phyloP scores from a whole-genome alignment of 2,888 invertebrate species.

The Neocrepidodera transversa region DNA sequence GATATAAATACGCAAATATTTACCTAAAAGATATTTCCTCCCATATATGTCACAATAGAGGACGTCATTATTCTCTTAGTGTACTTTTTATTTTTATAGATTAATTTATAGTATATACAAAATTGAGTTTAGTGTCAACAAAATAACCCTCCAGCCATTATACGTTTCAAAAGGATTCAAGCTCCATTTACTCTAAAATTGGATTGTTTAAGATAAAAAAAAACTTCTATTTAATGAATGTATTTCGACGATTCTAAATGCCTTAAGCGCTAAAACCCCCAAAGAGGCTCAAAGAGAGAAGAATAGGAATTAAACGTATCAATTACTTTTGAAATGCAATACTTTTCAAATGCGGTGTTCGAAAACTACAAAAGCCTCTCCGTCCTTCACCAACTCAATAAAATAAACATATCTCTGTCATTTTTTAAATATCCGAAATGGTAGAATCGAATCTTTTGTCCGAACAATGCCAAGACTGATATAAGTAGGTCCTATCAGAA shows the following conservation, averaged over 20 bases:
- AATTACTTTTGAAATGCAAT: constrained; percentile 37
- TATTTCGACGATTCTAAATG: not conserved
- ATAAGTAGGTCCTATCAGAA: constrained; percentile 39
- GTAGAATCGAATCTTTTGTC: constrained; percentile 28
- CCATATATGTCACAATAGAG: too few relatives aligned
- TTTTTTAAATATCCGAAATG: constrained; percentile 33
- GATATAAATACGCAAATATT: too few relatives aligned
- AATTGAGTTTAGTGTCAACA: too few relatives aligned
- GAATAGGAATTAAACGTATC: constrained; percentile 39
- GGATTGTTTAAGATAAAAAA: too few relatives aligned
- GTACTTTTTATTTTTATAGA: too few relatives aligned
- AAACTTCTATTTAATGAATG: too few relatives aligned
- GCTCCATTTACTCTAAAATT: too few relatives aligned
- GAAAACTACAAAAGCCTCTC: constrained; percentile 24
- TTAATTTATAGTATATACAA: too few relatives aligned
- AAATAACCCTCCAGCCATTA: too few relatives aligned
- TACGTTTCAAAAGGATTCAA: too few relatives aligned
- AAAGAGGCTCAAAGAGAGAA: constrained; percentile 14
- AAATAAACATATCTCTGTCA: constrained; percentile 1
- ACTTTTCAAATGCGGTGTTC: constrained; percentile 34
- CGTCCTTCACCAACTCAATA: constrained; percentile 7
- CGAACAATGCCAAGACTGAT: constrained; percentile 35
- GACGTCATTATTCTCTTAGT: too few relatives aligned
- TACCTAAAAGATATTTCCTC: too few relatives aligned
- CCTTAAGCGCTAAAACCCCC: constrained; percentile 21